Evolutionary conservation across 2,888 invertebrate species (phyloP).

Genomic region (Amphipyra berbera): DNA sequence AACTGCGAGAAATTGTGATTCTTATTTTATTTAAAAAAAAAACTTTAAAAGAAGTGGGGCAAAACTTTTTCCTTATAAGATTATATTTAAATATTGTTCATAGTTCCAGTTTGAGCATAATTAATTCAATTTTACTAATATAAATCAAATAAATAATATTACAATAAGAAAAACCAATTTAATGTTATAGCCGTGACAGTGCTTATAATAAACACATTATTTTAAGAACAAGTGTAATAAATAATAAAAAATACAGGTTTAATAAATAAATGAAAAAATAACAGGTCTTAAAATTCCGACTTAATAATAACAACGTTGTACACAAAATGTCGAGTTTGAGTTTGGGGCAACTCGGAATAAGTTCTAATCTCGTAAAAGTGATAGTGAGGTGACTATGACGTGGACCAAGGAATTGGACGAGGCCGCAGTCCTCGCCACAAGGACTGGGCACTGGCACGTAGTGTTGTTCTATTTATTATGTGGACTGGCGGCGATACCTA

Average conservation of each 20-base stretch:
- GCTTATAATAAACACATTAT: conserved; percentile 3
- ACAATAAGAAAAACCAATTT: neutral
- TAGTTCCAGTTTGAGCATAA: neutral
- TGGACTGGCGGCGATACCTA: conserved; percentile 91
- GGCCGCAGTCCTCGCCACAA: conserved; percentile 90
- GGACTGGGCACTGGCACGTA: conserved; percentile 91
- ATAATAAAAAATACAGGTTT: conserved; percentile 11
- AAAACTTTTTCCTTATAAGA: neutral
- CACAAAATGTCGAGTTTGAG: conserved; percentile 27
- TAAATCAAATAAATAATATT: conserved; percentile 17
- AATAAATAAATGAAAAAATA: conserved; percentile 1
- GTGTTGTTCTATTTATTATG: conserved; percentile 91
- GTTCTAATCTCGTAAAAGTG: conserved; percentile 31
- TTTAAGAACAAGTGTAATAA: neutral
- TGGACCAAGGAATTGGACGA: conserved; percentile 89
- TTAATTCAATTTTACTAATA: conserved; percentile 6
- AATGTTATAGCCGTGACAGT: neutral
- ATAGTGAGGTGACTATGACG: conserved; percentile 70
- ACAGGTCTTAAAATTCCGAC: neutral
- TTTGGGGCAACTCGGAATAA: neutral
- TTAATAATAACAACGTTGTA: conserved; percentile 1
- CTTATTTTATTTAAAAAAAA: no score
- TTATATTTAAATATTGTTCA: no score
- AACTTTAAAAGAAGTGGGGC: no score
- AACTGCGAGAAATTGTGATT: neutral